phyloP scores from a whole-genome alignment of 2,113 vertebrate genomes.

The Oreochromis aureus region DNA sequence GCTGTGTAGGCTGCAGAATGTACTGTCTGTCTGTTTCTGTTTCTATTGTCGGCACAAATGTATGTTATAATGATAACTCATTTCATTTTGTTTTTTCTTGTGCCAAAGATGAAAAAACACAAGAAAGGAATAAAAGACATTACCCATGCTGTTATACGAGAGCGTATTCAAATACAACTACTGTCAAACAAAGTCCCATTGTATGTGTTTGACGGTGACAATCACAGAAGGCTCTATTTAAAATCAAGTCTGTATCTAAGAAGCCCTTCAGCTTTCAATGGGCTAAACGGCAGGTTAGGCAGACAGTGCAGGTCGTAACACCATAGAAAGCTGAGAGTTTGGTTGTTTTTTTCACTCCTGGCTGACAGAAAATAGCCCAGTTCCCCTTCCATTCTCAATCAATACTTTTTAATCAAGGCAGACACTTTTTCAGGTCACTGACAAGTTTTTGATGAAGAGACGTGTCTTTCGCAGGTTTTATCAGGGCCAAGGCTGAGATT shows the following conservation, averaged over 20 bases:
- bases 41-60: neutral
- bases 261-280: neutral
- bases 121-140: neutral
- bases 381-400: neutral
- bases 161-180: neutral
- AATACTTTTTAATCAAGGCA: slow-evolving; percentile 38
- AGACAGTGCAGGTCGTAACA: neutral
- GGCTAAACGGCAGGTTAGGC: neutral
- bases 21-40: neutral
- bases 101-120: neutral
- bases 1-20: neutral
- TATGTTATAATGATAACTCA: neutral
- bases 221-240: neutral
- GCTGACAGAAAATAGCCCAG: neutral
- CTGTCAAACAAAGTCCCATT: neutral
- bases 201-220: neutral
- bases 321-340: neutral
- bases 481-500: neutral
- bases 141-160: neutral
- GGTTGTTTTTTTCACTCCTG: neutral
- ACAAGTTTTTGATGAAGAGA: neutral
- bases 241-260: neutral
- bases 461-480: neutral
- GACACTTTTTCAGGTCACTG: neutral
- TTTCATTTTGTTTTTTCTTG: neutral